These are phyloP conservation scores for Capitella teleta DNA, from an alignment of 1,140 invertebrate species.

Conservation along the genomic window DNA sequence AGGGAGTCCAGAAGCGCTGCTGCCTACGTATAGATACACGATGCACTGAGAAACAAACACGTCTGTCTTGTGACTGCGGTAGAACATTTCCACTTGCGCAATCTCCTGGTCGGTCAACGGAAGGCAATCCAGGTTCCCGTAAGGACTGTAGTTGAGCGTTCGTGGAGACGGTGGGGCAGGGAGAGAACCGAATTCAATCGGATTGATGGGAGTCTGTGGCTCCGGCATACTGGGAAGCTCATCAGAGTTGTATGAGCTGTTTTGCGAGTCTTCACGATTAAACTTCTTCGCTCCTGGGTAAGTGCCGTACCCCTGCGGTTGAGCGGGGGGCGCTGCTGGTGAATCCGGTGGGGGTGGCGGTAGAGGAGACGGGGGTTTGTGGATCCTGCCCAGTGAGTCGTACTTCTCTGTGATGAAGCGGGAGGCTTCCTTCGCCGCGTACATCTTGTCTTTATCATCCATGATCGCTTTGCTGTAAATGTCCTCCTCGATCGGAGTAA, in stretches of 20 bases:
- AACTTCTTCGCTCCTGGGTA: background rate
- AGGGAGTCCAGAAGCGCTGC: constrained; percentile 11
- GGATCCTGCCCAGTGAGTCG: constrained; percentile 19
- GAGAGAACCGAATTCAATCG: background rate
- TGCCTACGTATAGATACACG: constrained; percentile 62
- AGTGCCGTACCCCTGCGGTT: background rate
- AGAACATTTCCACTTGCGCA: constrained; percentile 66
- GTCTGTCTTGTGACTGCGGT: constrained; percentile 63
- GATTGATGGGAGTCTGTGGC: background rate
- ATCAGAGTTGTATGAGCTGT: background rate
- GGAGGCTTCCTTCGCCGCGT: background rate
- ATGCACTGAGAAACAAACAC: constrained; percentile 67
- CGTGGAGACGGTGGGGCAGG: background rate
- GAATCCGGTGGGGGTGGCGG: background rate
- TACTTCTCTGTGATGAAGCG: constrained; percentile 22
- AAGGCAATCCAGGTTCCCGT: constrained; percentile 18
- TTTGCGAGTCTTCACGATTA: background rate
- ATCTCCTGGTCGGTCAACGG: constrained; percentile 54
- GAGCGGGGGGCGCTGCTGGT: background rate
- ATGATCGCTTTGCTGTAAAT: constrained; percentile 2
- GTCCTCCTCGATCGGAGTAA: background rate
- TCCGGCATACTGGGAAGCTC: background rate
- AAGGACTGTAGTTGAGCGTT: constrained; percentile 5
- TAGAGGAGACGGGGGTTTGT: background rate
- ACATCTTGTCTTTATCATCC: background rate